Evolutionary conservation across 2,888 invertebrate species (phyloP).

Genomic region (Abrostola tripartita): DNA sequence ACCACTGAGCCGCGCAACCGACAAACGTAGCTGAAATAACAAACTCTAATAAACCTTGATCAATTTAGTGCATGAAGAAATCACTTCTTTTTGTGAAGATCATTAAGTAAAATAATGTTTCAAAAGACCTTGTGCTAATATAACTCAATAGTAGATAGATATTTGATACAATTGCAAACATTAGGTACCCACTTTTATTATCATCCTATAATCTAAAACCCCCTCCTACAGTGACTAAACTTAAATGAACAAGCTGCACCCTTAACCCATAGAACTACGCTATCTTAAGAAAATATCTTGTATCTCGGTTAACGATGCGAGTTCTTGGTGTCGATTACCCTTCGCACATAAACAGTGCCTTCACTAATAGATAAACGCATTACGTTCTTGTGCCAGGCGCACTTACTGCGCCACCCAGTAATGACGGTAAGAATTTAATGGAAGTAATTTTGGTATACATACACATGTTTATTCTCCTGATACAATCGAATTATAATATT

Average conservation of each 20-base stretch:
- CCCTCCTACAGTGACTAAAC: slow-evolving; percentile 3
- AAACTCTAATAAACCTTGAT: slow-evolving; percentile 1
- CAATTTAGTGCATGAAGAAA: too few species aligned
- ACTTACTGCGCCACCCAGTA: slow-evolving; percentile 11
- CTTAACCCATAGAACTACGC: slow-evolving; percentile 2
- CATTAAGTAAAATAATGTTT: too few species aligned
- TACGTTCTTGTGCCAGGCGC: slow-evolving; percentile 14
- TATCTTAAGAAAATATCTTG: slow-evolving; percentile 23
- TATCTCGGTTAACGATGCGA: slow-evolving; percentile 16
- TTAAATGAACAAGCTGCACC: slow-evolving; percentile 17
- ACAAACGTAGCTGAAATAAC: background rate
- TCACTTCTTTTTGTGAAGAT: too few species aligned
- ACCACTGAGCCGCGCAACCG: too few species aligned
- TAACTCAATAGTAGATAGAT: too few species aligned
- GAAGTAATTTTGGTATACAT: background rate
- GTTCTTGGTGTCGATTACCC: slow-evolving; percentile 30
- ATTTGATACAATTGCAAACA: too few species aligned
- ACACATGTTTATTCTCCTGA: too few species aligned
- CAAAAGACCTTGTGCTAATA: too few species aligned
- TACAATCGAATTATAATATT: too few species aligned
- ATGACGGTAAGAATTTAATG: slow-evolving; percentile 1
- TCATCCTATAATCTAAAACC: background rate
- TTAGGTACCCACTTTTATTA: too few species aligned
- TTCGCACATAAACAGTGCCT: slow-evolving; percentile 23
- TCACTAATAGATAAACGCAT: slow-evolving; percentile 25